Conservation (phyloP, 2,797 vertebrate species). For the Monodelphis domestica region DNA sequence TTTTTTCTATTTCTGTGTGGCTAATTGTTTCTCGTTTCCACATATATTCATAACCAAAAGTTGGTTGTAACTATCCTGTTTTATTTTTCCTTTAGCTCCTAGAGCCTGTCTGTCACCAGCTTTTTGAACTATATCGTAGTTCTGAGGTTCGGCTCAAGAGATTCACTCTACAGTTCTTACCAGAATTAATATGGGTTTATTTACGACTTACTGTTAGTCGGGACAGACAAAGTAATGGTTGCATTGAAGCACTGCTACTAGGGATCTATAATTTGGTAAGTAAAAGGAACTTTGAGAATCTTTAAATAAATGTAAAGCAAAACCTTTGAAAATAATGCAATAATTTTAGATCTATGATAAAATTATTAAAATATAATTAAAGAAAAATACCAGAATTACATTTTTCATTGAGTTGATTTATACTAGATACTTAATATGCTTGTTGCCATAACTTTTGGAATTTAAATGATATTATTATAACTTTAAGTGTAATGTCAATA, state of each 20-base stretch:
- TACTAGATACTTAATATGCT: neutral
- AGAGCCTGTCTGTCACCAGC: constrained; percentile 98
- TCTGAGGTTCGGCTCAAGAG: constrained; percentile 94
- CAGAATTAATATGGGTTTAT: constrained; percentile 97
- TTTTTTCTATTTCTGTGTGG: neutral
- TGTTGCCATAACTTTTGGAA: neutral
- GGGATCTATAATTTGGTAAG: constrained; percentile 99
- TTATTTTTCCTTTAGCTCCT: constrained; percentile 87
- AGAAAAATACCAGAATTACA: constrained; percentile 45
- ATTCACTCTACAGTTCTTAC: constrained; percentile 97
- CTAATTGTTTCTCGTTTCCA: neutral
- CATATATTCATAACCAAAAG: constrained; percentile 17
- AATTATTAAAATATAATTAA: constrained; percentile 39
- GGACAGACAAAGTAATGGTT: constrained; percentile 96
- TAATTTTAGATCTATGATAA: neutral
- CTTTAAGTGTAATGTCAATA: too few species aligned
- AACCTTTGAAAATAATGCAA: constrained; percentile 48
- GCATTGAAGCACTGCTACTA: constrained; percentile 96
- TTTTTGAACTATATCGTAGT: constrained; percentile 97
- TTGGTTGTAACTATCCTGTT: constrained; percentile 44
- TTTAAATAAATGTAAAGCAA: constrained; percentile 36
- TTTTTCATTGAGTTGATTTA: constrained; percentile 49
- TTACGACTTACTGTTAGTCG: constrained; percentile 94
- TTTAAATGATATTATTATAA: too few species aligned
- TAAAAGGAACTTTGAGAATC: constrained; percentile 57